phyloP scores from a whole-genome alignment of 2,888 invertebrate species.

The Molorchus minor region DNA sequence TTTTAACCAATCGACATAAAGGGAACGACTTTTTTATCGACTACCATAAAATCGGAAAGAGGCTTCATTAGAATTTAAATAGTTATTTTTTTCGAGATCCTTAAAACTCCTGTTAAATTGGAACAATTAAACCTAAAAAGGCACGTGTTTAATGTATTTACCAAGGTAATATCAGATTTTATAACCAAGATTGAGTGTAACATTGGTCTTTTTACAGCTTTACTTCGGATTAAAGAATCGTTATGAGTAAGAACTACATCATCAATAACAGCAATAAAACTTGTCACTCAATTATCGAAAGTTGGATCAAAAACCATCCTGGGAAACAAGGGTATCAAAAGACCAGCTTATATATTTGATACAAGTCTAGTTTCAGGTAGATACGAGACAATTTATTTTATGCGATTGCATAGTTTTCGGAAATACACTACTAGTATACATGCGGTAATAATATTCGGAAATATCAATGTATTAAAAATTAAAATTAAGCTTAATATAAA shows the following conservation, averaged over 20 bases:
- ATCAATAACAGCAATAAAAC: constrained; percentile 42
- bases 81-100: constrained; percentile 2
- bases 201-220: constrained; percentile 31
- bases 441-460: no score
- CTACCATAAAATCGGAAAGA: constrained; percentile 4
- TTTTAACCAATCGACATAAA: not conserved
- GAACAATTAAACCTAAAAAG: constrained; percentile 40
- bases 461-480: no score
- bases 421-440: no score
- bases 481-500: no score
- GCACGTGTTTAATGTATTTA: constrained; percentile 45
- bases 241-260: constrained; percentile 34
- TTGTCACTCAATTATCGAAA: constrained; percentile 41
- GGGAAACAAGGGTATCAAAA: constrained; percentile 24
- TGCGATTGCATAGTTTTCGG: no score
- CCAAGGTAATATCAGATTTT: constrained; percentile 35
- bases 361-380: no score
- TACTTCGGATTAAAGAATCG: constrained; percentile 26
- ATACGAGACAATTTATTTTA: no score
- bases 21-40: not conserved
- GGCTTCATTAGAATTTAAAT: constrained; percentile 5
- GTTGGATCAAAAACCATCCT: constrained; percentile 18
- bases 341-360: no score
- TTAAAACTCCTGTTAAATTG: constrained; percentile 40
- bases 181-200: constrained; percentile 30